Evolutionary conservation across 2,113 vertebrate species (phyloP), one percentile per base, ranked within the genome.

Genomic region (Pachypanchax playfairii): DNA sequence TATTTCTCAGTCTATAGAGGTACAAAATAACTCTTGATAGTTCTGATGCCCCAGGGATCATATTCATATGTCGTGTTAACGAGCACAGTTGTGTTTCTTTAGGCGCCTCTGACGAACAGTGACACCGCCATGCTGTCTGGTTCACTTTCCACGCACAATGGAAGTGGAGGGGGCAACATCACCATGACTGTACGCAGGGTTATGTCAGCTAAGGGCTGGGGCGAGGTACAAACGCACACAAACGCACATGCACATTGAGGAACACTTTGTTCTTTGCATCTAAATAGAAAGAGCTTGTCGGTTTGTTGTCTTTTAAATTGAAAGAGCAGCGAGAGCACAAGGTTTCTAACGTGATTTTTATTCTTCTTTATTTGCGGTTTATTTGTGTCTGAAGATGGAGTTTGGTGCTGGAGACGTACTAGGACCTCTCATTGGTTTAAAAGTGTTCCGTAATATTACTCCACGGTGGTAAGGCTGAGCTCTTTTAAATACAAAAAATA

Each of bases 1-100:
- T 90, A 99, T 99, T 73, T 98, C 97, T 5, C 97, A 99, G 87
- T 98, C 96, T 58, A 98, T 99, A 2, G 96, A 99, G 94, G 97
- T 99, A 76, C 33, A 74, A 48, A 51, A 50, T 11, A 35, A 20
- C 20, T 25, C 33, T 39, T 15, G 92, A 92, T 88, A 93, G 93
- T 64, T 6, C 39, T 95, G 92, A 6, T 92, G 93, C 75, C 94
- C 94, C 75, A 93, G 44, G 24, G 2, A 15, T n/a, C 51, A 38
- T 12, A 14, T 35, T 61, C 25, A 24, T 93, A 1, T 41, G 92
- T 91, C 89, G 90, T 94, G 10, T 3, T 15, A 3, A 5, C 7
- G 7, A 20, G n/a, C 20, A 22, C 26, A 33, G 13, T 42, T 66
- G 14, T 81, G 26, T 64, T 50, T 70, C 60, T 73, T 24, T 70